Base-by-base conservation (phyloP, 1,140 invertebrate genomes). In the Eciton burchellii region DNA sequence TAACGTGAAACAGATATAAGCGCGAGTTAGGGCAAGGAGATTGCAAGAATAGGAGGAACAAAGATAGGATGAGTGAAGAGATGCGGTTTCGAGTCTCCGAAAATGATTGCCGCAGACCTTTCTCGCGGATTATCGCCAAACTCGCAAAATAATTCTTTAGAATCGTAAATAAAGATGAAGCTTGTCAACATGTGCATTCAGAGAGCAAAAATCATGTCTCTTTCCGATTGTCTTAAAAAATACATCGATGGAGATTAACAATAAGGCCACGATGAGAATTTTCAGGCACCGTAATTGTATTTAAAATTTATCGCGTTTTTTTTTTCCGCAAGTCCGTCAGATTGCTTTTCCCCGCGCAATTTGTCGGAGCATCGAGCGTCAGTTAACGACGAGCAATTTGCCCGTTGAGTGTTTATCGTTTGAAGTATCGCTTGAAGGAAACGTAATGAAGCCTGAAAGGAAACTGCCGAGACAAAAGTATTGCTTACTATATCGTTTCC, bases 301-400 rank as follows among this genome's bases (percentile, higher is more conserved):
- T 89, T 88, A 88, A 89, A 89, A 89, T 89, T 89, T 87, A 74
- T 89, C 81, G 62, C 62, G 81, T 77, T 81, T 76, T 45, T 35
- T 82, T 47, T 84, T 79, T 35, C 63, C 60, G 71, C 56, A 65
- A 59, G 47, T 68, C 83, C 83, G 77, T 89, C 83, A 83, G 87
- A 87, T 89, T 82, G 68, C 83, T 73, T 82, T 62, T 35, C 47
- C n/a, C 29, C 68, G 85, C 87, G 76, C 84, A 86, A 89, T 89
- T 89, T 89, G 74, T 88, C 76, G 71, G 14, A 73, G 73, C 66
- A 77, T 68, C 41, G 74, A 77, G 84, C 70, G 57, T 63, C 72
- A 81, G 83, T 84, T 89, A 88, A 88, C 85, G 87, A 85, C 81
- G 59, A 86, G 81, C 85, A 89, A 89, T 89, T 89, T 89, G 81